Base-by-base conservation (phyloP, 2,113 vertebrate genomes). In the Cardinalis cardinalis region DNA sequence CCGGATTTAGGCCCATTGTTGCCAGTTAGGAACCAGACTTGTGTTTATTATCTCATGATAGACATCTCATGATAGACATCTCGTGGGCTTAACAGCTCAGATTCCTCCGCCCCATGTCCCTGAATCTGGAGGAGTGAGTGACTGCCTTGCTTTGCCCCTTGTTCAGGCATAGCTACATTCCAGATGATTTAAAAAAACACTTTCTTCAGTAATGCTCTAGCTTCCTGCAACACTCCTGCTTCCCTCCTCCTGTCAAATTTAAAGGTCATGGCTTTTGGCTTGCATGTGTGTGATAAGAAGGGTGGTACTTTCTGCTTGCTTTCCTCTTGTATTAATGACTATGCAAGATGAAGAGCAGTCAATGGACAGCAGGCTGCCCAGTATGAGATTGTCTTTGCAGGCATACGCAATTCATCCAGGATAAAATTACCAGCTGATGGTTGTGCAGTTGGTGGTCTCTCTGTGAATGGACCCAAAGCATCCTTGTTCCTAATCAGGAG, bases 1-100 rank as follows among this genome's bases (percentile, higher is more conserved):
- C 68, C n/a, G 2, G 81, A 92, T 90, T 87, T 89, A 70, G 83
- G 63, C 71, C 90, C 84, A 84, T 96, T 95, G 93, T 95, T 96
- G 94, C 88, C 70, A 90, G 15, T 94, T 79, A 94, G 77, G 93
- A 93, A 90, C 71, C 78, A 75, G 71, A 93, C 74, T 92, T 76
- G 63, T 90, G 84, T 94, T 95, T 92, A 94, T 93, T 90, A 88
- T 81, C 86, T 95, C 7, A 0, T 81, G 88, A 84, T 75, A 90
- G 84, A 84, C 58, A 51, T 88, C 80, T 95, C 4, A 0, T 81
- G 88, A 84, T 75, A 90, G 86, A 84, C 58, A 51, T 88, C 84
- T 96, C 1, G 0, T 86, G 81, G 80, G 25, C 31, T 89, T 91
- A 84, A 58, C 49, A 81, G 55, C 89, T 93, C 74, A 34, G 64